Evolutionary conservation across 2,888 invertebrate genomes (phyloP).

Genomic region (Limnephilus auricula): DNA sequence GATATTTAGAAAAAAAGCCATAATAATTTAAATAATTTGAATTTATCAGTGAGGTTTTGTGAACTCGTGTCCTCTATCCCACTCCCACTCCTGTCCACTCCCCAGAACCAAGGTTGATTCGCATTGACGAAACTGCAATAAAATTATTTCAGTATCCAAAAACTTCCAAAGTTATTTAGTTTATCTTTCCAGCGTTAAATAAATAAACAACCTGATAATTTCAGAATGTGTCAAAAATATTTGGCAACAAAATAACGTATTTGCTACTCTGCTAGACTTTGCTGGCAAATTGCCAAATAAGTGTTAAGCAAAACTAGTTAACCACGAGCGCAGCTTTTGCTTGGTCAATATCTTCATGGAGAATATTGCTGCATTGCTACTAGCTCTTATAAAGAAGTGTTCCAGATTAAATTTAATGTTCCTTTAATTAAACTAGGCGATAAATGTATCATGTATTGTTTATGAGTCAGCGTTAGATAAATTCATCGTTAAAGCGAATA

Average conservation of each 20-base stretch:
- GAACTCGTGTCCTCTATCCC: not conserved
- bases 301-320: not conserved
- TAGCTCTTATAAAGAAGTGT: not conserved
- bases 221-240: not conserved
- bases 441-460: not conserved
- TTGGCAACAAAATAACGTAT: slow-evolving; percentile 12
- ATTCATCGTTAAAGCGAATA: not conserved
- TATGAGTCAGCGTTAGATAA: not conserved
- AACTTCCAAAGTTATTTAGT: not conserved
- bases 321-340: not conserved
- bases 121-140: not conserved
- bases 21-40: not conserved
- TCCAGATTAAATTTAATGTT: slow-evolving; percentile 1
- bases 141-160: not conserved
- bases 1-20: not conserved
- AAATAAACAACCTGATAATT: not conserved
- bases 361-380: not conserved
- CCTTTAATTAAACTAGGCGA: slow-evolving; percentile 12
- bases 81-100: too few relatives aligned
- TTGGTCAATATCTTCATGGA: not conserved
- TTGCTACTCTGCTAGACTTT: not conserved
- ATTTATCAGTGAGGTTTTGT: not conserved
- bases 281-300: not conserved
- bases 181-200: not conserved
- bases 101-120: not conserved